These are phyloP conservation scores for Nothocercus nigrocapillus DNA, from an alignment of 2,113 vertebrate genomes.

Conservation along the genomic window DNA sequence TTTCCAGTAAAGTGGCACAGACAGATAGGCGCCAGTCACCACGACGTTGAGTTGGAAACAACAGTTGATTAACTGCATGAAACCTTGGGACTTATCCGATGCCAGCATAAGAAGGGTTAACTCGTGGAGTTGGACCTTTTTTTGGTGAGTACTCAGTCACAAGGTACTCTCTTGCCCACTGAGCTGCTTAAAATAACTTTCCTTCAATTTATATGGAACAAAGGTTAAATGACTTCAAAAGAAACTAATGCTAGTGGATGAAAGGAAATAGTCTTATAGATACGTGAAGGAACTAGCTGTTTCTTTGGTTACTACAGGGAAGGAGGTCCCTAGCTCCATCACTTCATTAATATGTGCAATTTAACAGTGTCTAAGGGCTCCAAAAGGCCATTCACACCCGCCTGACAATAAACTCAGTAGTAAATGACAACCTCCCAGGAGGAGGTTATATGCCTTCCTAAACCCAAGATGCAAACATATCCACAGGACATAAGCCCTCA, in stretches of 20 bases:
- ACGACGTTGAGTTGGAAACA: neutral
- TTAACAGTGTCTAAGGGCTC: conserved; percentile 76
- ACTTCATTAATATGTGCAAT: conserved; percentile 84
- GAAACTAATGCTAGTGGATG: conserved; percentile 70
- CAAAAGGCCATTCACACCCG: conserved; percentile 73
- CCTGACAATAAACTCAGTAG: conserved; percentile 73
- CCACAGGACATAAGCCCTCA: conserved; percentile 72
- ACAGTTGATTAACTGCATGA: neutral
- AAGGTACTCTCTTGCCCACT: conserved; percentile 45
- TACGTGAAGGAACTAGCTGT: conserved; percentile 78
- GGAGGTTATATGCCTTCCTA: conserved; percentile 72
- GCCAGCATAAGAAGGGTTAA: conserved; percentile 9
- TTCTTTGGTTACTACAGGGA: conserved; percentile 65
- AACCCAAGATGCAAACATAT: conserved; percentile 78
- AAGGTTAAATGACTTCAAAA: conserved; percentile 81
- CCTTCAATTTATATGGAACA: conserved; percentile 70
- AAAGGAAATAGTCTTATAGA: conserved; percentile 80
- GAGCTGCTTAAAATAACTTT: conserved; percentile 76
- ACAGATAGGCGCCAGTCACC: neutral
- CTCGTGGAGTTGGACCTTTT: neutral
- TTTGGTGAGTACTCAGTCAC: neutral
- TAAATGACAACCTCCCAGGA: conserved; percentile 78
- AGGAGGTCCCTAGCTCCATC: conserved; percentile 80
- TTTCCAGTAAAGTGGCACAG: neutral
- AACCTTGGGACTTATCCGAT: neutral